These are phyloP conservation scores for Nannobrachium achirus DNA, from an alignment of 2,113 vertebrate genomes.

Conservation along the genomic window DNA sequence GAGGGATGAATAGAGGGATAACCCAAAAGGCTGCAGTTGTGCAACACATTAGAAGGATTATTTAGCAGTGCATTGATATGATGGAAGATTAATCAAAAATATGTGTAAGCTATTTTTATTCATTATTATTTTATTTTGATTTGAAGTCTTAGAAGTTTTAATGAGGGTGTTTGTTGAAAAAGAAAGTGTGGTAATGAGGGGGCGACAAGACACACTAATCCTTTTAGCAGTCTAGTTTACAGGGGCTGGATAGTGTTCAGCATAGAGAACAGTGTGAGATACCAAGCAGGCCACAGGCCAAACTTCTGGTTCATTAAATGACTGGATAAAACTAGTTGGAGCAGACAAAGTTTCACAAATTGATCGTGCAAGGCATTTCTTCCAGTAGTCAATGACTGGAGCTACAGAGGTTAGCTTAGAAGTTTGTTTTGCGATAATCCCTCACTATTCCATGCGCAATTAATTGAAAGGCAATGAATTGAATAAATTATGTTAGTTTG, in stretches of 20 bases:
- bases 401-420: neutral
- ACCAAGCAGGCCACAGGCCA: constrained; percentile 1
- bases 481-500: constrained; percentile 15
- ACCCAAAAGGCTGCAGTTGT: neutral
- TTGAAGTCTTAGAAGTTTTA: neutral
- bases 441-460: constrained; percentile 1
- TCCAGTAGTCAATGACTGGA: neutral
- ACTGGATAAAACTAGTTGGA: constrained; percentile 3
- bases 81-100: constrained; percentile 9
- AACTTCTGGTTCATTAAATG: neutral
- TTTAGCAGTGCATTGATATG: constrained; percentile 22
- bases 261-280: constrained; percentile 1
- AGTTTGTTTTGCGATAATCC: too few species aligned
- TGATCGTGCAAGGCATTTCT: neutral
- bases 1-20: constrained; percentile 24
- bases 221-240: constrained; percentile 13
- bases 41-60: constrained; percentile 24
- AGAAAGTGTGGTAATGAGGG: constrained; percentile 23
- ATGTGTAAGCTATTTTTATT: constrained; percentile 6
- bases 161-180: neutral
- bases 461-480: constrained; percentile 46
- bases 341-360: constrained; percentile 3
- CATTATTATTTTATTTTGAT: constrained; percentile 15
- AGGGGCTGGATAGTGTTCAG: constrained; percentile 3
- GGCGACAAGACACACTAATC: constrained; percentile 10